Evolutionary conservation across 2,113 vertebrate genomes (phyloP).

Genomic region (Pungitius pungitius): DNA sequence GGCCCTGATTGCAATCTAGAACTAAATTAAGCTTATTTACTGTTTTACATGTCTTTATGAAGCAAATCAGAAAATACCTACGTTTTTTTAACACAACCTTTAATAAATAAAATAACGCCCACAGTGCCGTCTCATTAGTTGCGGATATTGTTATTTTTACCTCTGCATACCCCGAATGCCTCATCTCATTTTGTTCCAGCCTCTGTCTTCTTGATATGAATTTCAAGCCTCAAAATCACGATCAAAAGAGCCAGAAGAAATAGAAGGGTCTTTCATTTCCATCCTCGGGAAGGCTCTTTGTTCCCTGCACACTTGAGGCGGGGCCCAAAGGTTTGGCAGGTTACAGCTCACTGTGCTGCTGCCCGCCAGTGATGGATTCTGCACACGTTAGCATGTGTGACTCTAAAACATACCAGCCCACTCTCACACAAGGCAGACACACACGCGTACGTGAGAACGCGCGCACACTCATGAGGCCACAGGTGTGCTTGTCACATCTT

Average conservation of each 20-base stretch:
- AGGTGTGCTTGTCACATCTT: conserved; percentile 43
- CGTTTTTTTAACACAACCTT: background rate
- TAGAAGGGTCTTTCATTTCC: conserved; percentile 3
- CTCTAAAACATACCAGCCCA: conserved; percentile 14
- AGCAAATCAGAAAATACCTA: background rate
- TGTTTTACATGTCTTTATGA: background rate
- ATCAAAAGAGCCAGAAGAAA: background rate
- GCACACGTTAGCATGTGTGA: background rate
- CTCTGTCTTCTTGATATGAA: background rate
- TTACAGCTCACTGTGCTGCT: conserved; percentile 33
- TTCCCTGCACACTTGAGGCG: conserved; percentile 13
- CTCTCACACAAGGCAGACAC: background rate
- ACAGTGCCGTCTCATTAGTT: background rate
- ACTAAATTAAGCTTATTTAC: background rate
- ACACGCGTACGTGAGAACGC: background rate
- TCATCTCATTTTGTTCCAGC: background rate
- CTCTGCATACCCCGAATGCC: background rate
- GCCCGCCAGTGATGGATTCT: conserved; percentile 27
- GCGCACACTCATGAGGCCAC: background rate
- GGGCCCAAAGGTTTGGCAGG: conserved; percentile 39
- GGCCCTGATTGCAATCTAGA: background rate
- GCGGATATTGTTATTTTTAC: background rate
- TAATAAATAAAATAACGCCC: background rate
- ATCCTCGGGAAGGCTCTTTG: conserved; percentile 14
- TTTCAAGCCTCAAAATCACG: background rate